Conservation (phyloP, 2,797 vertebrate species). For the Hemitrygon akajei region DNA sequence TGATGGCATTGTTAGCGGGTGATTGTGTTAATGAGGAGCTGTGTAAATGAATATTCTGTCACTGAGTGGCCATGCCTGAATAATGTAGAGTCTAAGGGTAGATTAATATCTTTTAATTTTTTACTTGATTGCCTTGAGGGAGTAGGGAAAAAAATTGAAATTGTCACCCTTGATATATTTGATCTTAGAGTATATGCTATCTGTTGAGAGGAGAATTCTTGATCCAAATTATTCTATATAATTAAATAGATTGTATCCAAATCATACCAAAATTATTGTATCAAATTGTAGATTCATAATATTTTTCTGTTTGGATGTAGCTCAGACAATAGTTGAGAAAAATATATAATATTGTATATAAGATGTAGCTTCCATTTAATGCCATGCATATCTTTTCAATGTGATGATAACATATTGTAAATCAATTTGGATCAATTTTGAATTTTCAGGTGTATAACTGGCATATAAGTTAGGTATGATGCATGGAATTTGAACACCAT, state of each 20-base stretch:
- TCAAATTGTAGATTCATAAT: background rate
- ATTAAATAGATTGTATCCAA: background rate
- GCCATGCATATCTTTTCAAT: background rate
- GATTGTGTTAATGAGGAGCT: constrained; percentile 28
- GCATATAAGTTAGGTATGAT: background rate
- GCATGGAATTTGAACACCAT: background rate
- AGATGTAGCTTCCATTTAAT: background rate
- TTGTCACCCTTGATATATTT: background rate
- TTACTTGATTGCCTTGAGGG: constrained; percentile 15
- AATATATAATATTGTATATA: background rate
- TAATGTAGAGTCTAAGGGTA: background rate
- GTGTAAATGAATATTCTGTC: constrained; percentile 16
- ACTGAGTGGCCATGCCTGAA: background rate
- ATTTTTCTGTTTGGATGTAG: background rate
- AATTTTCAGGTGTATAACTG: background rate
- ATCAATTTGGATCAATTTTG: background rate
- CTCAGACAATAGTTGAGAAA: background rate
- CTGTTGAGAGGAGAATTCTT: background rate
- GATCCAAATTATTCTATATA: background rate
- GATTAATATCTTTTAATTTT: constrained; percentile 23
- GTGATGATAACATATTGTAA: background rate
- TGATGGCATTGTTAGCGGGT: constrained; percentile 10
- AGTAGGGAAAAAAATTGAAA: background rate
- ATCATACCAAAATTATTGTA: background rate
- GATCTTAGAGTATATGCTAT: background rate